Evolutionary conservation across 2,888 invertebrate species (phyloP).

Genomic region (Chymomyza amoena): DNA sequence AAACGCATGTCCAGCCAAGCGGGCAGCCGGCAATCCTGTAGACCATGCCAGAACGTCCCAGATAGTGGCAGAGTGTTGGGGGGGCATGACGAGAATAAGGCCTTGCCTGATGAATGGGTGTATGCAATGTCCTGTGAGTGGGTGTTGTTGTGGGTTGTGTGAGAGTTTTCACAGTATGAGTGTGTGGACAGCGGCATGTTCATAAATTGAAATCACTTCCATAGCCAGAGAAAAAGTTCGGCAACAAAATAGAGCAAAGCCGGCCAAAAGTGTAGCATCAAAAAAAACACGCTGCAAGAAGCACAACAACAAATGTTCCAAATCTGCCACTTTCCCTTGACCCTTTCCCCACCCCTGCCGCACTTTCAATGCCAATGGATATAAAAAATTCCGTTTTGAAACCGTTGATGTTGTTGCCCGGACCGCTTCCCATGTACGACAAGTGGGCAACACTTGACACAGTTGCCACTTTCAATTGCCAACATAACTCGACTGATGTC

Average conservation of each 20-base stretch:
- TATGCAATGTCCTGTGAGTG: slow-evolving; percentile 38
- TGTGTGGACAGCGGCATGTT: slow-evolving; percentile 71
- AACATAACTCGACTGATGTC: slow-evolving; percentile 67
- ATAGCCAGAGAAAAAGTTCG: slow-evolving; percentile 71
- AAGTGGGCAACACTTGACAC: slow-evolving; percentile 75
- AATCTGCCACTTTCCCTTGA: slow-evolving; percentile 25
- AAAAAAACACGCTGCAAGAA: slow-evolving; percentile 22
- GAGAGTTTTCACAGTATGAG: slow-evolving; percentile 17
- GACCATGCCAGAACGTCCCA: background rate
- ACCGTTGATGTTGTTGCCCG: slow-evolving; percentile 37
- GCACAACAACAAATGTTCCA: slow-evolving; percentile 5
- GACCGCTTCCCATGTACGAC: slow-evolving; percentile 56
- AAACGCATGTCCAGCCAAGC: slow-evolving; percentile 44
- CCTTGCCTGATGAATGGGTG: slow-evolving; percentile 46
- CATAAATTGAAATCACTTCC: slow-evolving; percentile 78
- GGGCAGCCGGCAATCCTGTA: background rate
- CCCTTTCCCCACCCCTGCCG: background rate
- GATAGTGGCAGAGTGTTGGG: background rate
- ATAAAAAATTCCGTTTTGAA: slow-evolving; percentile 72
- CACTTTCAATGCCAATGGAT: slow-evolving; percentile 23
- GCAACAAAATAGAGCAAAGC: slow-evolving; percentile 61
- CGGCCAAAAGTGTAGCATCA: slow-evolving; percentile 20
- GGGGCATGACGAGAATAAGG: background rate
- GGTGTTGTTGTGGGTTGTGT: background rate
- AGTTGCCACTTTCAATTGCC: slow-evolving; percentile 76